phyloP scores from a whole-genome alignment of 2,797 vertebrate species.

The Sebastes variabilis region DNA sequence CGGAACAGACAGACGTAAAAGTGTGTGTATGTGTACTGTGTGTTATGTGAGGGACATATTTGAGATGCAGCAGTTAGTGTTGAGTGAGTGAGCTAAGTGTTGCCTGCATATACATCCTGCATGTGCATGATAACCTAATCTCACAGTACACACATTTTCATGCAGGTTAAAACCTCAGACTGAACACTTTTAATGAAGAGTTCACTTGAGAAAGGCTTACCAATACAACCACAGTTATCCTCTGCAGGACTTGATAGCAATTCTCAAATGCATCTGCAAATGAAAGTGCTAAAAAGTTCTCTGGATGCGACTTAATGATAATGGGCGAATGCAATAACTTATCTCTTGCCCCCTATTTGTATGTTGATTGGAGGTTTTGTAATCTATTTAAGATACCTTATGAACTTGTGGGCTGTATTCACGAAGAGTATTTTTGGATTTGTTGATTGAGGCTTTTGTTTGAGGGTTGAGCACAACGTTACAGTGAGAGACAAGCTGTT shows the following conservation, averaged over 20 bases:
- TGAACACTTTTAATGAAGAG: conserved; percentile 13
- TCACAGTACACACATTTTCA: conserved; percentile 8
- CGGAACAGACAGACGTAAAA: not conserved
- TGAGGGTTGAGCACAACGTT: not conserved
- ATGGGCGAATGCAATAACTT: not conserved
- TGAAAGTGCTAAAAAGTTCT: conserved; percentile 3
- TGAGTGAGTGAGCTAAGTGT: not conserved
- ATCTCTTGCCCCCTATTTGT: conserved; percentile 1
- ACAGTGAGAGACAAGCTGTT: conserved; percentile 9
- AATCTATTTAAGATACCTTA: not conserved
- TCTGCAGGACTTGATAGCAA: not conserved
- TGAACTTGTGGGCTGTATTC: conserved; percentile 3
- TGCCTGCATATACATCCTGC: conserved; percentile 16
- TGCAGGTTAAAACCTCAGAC: conserved; percentile 15
- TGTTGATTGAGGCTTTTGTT: conserved; percentile 19
- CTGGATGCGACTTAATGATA: not conserved
- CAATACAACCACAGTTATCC: not conserved
- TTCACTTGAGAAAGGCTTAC: not conserved
- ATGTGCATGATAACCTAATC: conserved; percentile 26
- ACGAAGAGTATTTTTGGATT: conserved; percentile 1
- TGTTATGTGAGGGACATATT: not conserved
- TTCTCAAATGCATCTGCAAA: conserved; percentile 16
- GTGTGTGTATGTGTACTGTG: conserved; percentile 1
- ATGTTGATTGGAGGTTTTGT: not conserved
- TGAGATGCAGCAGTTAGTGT: not conserved